Evolutionary conservation across 1,140 invertebrate species (phyloP).

Genomic region (Eupeodes corollae): DNA sequence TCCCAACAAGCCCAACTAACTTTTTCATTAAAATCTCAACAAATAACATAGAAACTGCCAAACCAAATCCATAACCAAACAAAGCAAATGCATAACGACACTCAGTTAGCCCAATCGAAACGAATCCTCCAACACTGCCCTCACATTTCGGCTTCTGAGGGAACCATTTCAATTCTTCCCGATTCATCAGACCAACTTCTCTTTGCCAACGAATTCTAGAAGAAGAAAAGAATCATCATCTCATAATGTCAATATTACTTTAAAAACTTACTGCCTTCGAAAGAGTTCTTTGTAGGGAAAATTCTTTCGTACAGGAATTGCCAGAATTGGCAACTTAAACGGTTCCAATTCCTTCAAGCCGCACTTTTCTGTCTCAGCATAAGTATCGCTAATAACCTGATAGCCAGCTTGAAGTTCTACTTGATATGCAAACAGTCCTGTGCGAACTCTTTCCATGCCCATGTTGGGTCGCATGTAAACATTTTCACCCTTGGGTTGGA

Average conservation of each 20-base stretch:
- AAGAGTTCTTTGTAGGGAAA: constrained; percentile 46
- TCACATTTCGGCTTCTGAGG: constrained; percentile 40
- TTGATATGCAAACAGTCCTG: constrained; percentile 44
- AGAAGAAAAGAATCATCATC: constrained; percentile 1
- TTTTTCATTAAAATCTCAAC: not conserved
- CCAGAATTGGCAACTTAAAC: constrained; percentile 42
- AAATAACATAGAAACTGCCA: not conserved
- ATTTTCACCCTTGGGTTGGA: constrained; percentile 40
- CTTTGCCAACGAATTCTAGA: constrained; percentile 36
- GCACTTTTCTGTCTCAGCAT: constrained; percentile 47
- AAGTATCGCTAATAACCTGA: constrained; percentile 45
- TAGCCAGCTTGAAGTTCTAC: constrained; percentile 44
- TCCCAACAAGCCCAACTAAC: too few relatives aligned
- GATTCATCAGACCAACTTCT: constrained; percentile 34
- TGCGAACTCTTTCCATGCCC: constrained; percentile 42
- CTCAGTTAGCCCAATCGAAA: constrained; percentile 41
- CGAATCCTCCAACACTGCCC: constrained; percentile 36
- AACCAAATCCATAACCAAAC: constrained; percentile 35
- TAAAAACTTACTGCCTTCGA: constrained; percentile 35
- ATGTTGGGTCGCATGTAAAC: constrained; percentile 40
- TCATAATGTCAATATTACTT: not conserved
- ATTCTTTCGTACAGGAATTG: constrained; percentile 41
- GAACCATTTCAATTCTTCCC: constrained; percentile 35
- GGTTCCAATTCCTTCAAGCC: constrained; percentile 43
- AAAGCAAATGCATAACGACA: constrained; percentile 38